Conservation (phyloP, 2,888 invertebrate genomes). For the Harpalus rufipes region DNA sequence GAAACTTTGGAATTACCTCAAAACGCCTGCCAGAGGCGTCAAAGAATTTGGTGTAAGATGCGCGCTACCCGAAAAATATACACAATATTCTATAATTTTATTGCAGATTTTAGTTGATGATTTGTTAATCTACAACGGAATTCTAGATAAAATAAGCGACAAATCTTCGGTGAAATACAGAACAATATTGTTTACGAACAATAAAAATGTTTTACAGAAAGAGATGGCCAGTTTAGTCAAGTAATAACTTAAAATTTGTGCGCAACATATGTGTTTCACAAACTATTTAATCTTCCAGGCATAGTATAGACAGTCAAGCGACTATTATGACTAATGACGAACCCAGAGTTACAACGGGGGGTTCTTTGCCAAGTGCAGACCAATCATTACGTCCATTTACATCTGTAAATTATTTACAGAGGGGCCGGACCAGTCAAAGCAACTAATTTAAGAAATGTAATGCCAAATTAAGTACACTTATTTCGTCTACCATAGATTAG, state of each 20-base stretch:
- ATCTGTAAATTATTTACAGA: slow-evolving; percentile 73
- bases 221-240: slow-evolving; percentile 71
- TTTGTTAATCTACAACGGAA: slow-evolving; percentile 87
- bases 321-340: slow-evolving; percentile 71
- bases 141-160: slow-evolving; percentile 72
- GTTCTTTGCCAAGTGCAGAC: slow-evolving; percentile 73
- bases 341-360: slow-evolving; percentile 71
- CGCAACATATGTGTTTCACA: neutral
- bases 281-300: slow-evolving; percentile 70
- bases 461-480: slow-evolving; percentile 40
- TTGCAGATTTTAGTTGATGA: slow-evolving; percentile 89
- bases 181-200: slow-evolving; percentile 73
- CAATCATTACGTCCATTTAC: slow-evolving; percentile 75
- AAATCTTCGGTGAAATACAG: slow-evolving; percentile 69
- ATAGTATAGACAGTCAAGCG: slow-evolving; percentile 72
- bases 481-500: slow-evolving; percentile 43
- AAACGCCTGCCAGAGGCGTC: slow-evolving; percentile 87
- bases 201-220: slow-evolving; percentile 71
- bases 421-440: slow-evolving; percentile 70
- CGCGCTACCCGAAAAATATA: neutral
- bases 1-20: slow-evolving; percentile 91
- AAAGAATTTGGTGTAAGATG: slow-evolving; percentile 87
- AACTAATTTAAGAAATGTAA: slow-evolving; percentile 50
- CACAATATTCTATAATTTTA: slow-evolving; percentile 21
- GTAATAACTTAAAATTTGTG: slow-evolving; percentile 68